Evolutionary conservation across 92 coral and sea anemone genomes (phyloP).

Genomic region (Zoanthus gigantus): DNA sequence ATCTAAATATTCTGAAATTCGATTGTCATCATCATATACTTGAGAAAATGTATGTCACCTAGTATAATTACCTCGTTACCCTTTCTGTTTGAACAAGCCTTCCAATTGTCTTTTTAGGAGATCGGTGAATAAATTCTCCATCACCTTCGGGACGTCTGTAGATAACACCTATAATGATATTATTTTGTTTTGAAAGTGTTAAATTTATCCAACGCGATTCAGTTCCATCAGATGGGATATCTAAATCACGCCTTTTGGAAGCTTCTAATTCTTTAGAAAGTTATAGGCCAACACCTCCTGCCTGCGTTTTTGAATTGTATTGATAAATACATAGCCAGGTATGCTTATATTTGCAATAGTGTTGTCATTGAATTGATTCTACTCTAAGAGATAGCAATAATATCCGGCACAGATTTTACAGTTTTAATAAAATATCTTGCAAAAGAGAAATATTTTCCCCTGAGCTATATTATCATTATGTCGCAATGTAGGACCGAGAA

Average conservation of each 20-base stretch:
- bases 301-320: constrained; percentile 61
- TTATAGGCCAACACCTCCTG: constrained; percentile 68
- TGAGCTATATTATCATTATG: constrained; percentile 26
- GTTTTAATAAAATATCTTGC: constrained; percentile 40
- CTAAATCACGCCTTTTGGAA: constrained; percentile 57
- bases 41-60: constrained; percentile 56
- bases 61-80: constrained; percentile 48
- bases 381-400: constrained; percentile 55
- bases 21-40: constrained; percentile 25
- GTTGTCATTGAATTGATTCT: constrained; percentile 48
- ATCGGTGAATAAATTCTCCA: constrained; percentile 11
- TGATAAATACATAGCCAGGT: constrained; percentile 59
- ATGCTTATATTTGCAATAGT: constrained; percentile 52
- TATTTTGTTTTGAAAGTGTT: constrained; percentile 43
- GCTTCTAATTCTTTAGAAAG: constrained; percentile 50
- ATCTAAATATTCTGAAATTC: constrained; percentile 39
- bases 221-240: constrained; percentile 47
- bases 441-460: constrained; percentile 33
- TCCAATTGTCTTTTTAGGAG: constrained; percentile 34
- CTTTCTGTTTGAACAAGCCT: constrained; percentile 16
- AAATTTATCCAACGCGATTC: constrained; percentile 65
- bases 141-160: constrained; percentile 27
- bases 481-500: constrained; percentile 50
- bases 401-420: constrained; percentile 52
- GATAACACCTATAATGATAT: constrained; percentile 55